Base-by-base conservation (phyloP, 2,113 vertebrate species). In the Ctenomys sociabilis region DNA sequence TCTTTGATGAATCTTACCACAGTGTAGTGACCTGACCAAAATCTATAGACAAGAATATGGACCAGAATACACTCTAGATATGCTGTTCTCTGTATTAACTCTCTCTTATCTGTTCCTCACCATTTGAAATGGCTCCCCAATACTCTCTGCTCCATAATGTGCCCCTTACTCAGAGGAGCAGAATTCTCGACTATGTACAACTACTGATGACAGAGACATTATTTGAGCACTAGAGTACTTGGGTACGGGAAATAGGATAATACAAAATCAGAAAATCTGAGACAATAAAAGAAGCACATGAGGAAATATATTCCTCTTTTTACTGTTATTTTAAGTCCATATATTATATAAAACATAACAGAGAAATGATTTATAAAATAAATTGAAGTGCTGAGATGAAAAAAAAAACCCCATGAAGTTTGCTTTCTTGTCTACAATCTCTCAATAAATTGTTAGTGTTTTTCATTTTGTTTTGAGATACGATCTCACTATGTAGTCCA, bases 261-360 rank as follows among this genome's bases (percentile, higher is more conserved):
- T 0, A 97, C 64, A 92, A 96, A 87, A 96, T 88, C 70, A 94
- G 40, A 93, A 84, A 63, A 43, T 54, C 84, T 96, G 57, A 68
- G 93, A 97, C 97, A 98, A 93, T 92, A 97, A 94, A 97, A 97
- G 96, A 98, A 96, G 98, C 97, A 98, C 88, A 98, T 97, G 96
- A 98, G 97, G 98, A 97, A 98, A 93, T 96, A 91, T 19, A 97
- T 95, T 95, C 98, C 83, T 98, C 98, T 98, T 98, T 98, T 96
- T 95, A 98, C 86, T 97, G 96, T 97, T 98, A 95, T 72, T 98
- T 98, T 98, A 98, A 97, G 97, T 98, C 97, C 98, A 98, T 30
- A 97, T 98, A 98, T 97, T 98, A 98, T 98, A 98, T 98, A 98
- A 98, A 98, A 98, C 98, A 94, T 88, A 98, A 98, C 97, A 98